phyloP scores from a whole-genome alignment of 1,140 invertebrate species.

The Orchestia grillus region DNA sequence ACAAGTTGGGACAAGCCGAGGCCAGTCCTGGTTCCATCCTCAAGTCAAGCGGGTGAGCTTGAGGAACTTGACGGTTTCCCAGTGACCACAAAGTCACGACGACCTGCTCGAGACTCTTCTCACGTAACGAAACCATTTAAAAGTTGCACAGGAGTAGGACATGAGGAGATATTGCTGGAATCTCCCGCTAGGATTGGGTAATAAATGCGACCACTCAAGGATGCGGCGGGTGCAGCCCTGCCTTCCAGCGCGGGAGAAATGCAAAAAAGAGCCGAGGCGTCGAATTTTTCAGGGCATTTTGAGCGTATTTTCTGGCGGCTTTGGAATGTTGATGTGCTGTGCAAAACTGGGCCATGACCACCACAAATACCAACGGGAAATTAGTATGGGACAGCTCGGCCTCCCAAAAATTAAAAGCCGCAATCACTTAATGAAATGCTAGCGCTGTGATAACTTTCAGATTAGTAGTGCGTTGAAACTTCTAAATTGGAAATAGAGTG shows the following conservation, averaged over 20 bases:
- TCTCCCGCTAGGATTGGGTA: constrained; percentile 53
- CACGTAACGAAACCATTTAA: constrained; percentile 56
- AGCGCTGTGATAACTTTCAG: background rate
- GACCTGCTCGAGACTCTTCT: background rate
- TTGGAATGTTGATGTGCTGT: background rate
- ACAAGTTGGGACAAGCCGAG: background rate
- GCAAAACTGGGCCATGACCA: background rate
- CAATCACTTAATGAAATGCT: background rate
- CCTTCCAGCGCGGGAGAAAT: constrained; percentile 26
- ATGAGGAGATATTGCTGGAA: constrained; percentile 51
- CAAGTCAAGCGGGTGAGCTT: background rate
- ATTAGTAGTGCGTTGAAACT: background rate
- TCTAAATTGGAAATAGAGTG: background rate
- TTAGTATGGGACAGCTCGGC: background rate
- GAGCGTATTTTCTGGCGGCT: background rate
- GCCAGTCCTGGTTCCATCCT: background rate
- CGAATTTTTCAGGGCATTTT: background rate
- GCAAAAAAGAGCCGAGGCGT: background rate
- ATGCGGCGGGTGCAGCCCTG: background rate
- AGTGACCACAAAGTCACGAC: background rate
- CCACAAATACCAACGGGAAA: background rate
- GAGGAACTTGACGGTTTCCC: background rate
- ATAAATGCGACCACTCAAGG: constrained; percentile 53
- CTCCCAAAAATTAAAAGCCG: background rate
- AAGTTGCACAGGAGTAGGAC: constrained; percentile 49